A percentile compares a stretch with the other conserved stretches of the same genome.
Evolutionary conservation across 2,113 vertebrate genomes (phyloP).

Genomic region (Siniperca chuatsi): DNA sequence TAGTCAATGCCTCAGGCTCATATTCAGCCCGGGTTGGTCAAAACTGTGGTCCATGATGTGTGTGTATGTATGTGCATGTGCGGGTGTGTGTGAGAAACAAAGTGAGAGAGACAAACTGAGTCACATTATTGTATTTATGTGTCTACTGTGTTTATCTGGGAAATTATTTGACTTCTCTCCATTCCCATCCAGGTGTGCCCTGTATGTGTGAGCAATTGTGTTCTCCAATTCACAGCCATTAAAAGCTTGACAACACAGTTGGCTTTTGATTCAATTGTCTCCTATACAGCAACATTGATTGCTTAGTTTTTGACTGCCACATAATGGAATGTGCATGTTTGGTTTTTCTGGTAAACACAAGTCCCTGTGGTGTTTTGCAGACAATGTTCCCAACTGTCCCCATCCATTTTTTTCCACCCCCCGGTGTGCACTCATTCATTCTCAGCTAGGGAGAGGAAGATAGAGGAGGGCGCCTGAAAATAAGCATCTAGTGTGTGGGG

Average conservation of each 20-base stretch:
- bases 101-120: conserved; percentile 13
- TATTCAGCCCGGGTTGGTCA: conserved; percentile 16
- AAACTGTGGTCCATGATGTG: conserved; percentile 14
- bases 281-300: conserved; percentile 55
- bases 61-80: not conserved
- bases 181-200: conserved; percentile 43
- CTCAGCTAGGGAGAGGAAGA: conserved; percentile 55
- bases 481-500: conserved; percentile 44
- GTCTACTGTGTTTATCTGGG: conserved; percentile 8
- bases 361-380: conserved; percentile 58
- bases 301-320: conserved; percentile 53
- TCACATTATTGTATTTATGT: conserved; percentile 24
- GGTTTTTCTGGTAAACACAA: conserved; percentile 59
- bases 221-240: conserved; percentile 43
- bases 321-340: conserved; percentile 71
- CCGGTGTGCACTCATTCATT: conserved; percentile 66
- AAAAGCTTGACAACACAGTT: conserved; percentile 60
- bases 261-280: conserved; percentile 59
- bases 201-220: conserved; percentile 11
- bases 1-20: conserved; percentile 51
- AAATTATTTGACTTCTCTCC: conserved; percentile 43
- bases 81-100: conserved; percentile 1
- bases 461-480: conserved; percentile 57
- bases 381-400: conserved; percentile 67
- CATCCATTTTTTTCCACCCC: conserved; percentile 68